phyloP scores from a whole-genome alignment of 35 echinoderm and acorn worm species.

The Apostichopus parvimensis region DNA sequence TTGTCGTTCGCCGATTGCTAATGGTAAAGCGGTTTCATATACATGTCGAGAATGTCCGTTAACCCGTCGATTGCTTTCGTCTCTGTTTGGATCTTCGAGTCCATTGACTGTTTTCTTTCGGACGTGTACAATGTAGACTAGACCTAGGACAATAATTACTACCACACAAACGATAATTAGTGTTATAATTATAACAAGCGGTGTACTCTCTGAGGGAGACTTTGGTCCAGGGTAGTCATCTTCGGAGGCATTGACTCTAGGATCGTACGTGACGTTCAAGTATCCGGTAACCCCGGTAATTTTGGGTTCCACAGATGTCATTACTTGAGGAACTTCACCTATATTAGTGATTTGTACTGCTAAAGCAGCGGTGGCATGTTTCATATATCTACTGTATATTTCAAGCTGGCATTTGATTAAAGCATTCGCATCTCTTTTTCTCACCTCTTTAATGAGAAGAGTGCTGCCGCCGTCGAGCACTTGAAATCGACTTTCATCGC shows the following conservation, averaged over 20 bases:
- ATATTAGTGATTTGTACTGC: neutral
- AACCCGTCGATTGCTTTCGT: neutral
- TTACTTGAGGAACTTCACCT: neutral
- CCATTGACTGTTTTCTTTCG: neutral
- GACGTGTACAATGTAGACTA: neutral
- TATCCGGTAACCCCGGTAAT: no score
- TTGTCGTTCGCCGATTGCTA: neutral
- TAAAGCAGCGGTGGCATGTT: neutral
- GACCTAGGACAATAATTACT: neutral
- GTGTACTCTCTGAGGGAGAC: neutral
- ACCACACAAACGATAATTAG: neutral
- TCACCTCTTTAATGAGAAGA: neutral
- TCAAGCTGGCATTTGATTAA: slow-evolving; percentile 9
- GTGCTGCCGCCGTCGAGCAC: neutral
- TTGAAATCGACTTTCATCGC: neutral
- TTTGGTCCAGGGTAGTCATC: neutral
- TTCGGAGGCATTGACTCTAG: no score
- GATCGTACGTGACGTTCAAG: neutral
- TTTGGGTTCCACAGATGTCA: neutral
- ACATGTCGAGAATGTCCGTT: neutral
- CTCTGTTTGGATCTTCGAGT: neutral
- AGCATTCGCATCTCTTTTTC: neutral
- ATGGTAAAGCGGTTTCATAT: neutral
- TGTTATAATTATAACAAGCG: neutral
- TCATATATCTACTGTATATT: slow-evolving; percentile 31